These are phyloP conservation scores for Tenodera sinensis DNA, from an alignment of 2,888 invertebrate species.

Conservation along the genomic window DNA sequence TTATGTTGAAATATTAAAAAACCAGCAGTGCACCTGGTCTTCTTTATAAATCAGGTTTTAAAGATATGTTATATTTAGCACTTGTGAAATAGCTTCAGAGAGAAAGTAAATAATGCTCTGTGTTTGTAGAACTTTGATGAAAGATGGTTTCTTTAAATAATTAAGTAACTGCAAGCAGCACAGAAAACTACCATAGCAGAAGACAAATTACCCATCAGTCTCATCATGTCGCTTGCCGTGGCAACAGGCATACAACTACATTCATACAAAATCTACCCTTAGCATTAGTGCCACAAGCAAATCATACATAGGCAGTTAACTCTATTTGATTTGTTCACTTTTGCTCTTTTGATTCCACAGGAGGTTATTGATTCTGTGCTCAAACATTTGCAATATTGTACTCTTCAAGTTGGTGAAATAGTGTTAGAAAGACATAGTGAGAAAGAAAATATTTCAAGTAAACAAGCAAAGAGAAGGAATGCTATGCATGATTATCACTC, in stretches of 20 bases:
- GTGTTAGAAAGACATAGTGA: neutral
- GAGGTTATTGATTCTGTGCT: neutral
- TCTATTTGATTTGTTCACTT: neutral
- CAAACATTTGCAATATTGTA: neutral
- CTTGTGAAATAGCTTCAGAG: too few species aligned
- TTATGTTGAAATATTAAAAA: too few species aligned
- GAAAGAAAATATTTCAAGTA: neutral
- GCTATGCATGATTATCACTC: neutral
- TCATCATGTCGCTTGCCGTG: neutral
- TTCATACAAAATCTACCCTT: neutral
- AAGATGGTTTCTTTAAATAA: too few species aligned
- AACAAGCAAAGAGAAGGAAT: neutral
- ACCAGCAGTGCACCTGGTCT: too few species aligned
- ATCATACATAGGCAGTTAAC: neutral
- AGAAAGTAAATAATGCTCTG: too few species aligned
- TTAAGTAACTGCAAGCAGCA: neutral
- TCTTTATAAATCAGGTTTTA: too few species aligned
- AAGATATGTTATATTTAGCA: too few species aligned
- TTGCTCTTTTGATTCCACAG: neutral
- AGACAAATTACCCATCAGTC: neutral
- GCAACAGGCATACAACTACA: neutral
- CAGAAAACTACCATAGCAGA: neutral
- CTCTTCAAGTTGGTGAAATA: neutral
- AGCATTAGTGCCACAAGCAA: slow-evolving; percentile 3
- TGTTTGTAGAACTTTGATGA: too few species aligned